Evolutionary conservation across 23 tunicate genomes (phyloP).

Genomic region (Halocynthia aurantium): DNA sequence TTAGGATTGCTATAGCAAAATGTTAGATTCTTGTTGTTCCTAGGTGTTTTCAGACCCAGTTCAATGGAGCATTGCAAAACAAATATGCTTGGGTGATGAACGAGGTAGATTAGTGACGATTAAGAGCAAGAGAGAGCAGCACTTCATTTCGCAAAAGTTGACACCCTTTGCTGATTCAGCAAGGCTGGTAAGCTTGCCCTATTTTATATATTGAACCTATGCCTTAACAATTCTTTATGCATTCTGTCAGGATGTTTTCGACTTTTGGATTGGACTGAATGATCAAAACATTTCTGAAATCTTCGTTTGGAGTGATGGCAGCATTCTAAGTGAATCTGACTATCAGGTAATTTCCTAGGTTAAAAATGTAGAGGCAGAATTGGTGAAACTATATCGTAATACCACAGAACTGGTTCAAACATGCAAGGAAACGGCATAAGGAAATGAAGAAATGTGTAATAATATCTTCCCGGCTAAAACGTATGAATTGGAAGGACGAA

Average conservation of each 20-base stretch:
- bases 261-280: slow-evolving; percentile 8
- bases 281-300: background rate
- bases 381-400: background rate
- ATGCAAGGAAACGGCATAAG: background rate
- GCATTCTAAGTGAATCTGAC: background rate
- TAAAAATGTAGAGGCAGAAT: background rate
- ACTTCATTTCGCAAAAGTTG: background rate
- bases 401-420: background rate
- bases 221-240: background rate
- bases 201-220: no score
- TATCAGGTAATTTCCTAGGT: background rate
- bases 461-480: background rate
- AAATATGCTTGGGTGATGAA: slow-evolving; percentile 4
- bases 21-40: background rate
- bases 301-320: slow-evolving; percentile 2
- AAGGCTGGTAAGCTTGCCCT: background rate
- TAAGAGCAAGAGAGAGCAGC: background rate
- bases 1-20: no score
- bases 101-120: background rate
- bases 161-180: background rate
- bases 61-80: background rate
- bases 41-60: background rate
- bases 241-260: background rate
- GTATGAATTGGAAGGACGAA: background rate
- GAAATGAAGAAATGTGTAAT: slow-evolving; percentile 1